These are phyloP conservation scores for Bucco capensis DNA, from an alignment of 2,113 vertebrate genomes.

Conservation along the genomic window DNA sequence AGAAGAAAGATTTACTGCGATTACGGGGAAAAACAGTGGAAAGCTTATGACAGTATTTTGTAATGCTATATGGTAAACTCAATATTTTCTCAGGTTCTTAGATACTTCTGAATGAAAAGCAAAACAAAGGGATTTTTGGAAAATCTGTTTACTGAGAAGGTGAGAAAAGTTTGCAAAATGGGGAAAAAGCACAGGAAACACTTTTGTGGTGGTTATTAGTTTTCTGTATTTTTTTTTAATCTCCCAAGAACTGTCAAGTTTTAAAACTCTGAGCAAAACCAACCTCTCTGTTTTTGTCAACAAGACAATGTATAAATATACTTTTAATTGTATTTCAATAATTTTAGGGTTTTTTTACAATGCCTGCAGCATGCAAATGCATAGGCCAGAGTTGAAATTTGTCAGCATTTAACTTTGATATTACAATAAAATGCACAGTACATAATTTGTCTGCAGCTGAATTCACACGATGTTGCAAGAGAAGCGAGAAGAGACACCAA, in stretches of 20 bases:
- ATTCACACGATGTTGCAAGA: not conserved
- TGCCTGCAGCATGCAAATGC: not conserved
- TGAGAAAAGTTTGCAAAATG: not conserved
- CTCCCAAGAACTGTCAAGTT: not conserved
- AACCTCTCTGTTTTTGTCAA: not conserved
- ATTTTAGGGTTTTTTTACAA: not conserved
- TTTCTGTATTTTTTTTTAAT: not conserved
- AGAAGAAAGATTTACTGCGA: not conserved
- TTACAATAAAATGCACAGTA: not conserved
- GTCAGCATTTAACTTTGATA: no score
- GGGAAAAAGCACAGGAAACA: not conserved
- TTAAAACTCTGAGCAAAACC: not conserved
- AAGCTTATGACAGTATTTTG: not conserved
- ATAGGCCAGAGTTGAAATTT: not conserved
- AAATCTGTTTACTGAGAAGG: not conserved
- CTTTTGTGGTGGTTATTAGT: not conserved
- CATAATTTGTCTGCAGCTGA: not conserved
- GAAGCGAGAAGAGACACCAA: not conserved
- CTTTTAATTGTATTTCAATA: not conserved
- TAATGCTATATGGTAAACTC: not conserved
- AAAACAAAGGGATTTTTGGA: not conserved
- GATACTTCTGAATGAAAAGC: not conserved
- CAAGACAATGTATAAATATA: not conserved
- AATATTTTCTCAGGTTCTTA: not conserved
- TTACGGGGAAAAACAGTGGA: not conserved